Conservation (phyloP, 2,113 vertebrate species). For the Lates calcarifer region DNA sequence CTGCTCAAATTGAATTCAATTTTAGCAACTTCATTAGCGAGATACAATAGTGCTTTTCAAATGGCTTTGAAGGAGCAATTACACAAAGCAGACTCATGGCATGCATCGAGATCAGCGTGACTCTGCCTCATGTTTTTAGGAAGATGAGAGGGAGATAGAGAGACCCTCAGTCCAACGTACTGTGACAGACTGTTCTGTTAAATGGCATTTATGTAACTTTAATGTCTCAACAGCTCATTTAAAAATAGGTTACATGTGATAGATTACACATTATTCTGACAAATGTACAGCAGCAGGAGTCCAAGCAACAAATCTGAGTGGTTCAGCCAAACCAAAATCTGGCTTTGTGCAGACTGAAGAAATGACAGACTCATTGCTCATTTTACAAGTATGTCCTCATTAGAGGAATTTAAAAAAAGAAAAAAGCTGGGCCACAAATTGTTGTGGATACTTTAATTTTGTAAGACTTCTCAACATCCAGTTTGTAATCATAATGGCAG, state of each 20-base stretch:
- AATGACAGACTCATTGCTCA: background rate
- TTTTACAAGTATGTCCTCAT: background rate
- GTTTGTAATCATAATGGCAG: background rate
- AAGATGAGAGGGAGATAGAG: background rate
- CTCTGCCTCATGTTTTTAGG: background rate
- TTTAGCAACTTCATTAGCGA: conserved; percentile 55
- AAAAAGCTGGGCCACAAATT: too few relatives aligned
- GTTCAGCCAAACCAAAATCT: background rate
- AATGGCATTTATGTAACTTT: background rate
- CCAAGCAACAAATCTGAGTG: background rate
- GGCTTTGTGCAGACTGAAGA: background rate
- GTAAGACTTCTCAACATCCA: background rate
- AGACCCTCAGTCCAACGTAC: background rate
- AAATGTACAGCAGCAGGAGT: background rate
- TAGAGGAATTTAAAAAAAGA: background rate
- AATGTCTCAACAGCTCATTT: background rate
- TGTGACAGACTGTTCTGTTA: background rate
- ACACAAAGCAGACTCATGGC: conserved; percentile 26
- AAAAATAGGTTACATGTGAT: background rate
- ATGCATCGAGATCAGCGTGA: background rate
- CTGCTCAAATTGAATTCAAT: conserved; percentile 52
- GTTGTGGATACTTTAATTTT: background rate
- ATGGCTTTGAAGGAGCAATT: conserved; percentile 49
- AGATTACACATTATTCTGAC: background rate
- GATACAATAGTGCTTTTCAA: conserved; percentile 55